Base-by-base conservation (phyloP, 2,888 invertebrate species). In the Lycia hirtaria region DNA sequence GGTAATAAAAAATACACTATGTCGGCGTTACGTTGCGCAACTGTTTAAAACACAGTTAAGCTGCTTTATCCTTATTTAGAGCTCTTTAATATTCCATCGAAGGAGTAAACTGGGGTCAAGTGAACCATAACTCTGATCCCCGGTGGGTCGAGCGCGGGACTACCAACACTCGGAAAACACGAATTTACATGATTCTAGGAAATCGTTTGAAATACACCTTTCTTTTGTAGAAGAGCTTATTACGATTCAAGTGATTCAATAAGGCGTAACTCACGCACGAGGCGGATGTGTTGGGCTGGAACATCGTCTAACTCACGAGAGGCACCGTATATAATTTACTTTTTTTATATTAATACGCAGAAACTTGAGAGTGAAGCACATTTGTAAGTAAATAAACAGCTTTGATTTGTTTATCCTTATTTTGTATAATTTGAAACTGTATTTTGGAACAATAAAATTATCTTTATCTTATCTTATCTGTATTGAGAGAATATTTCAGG, bases 121-220 rank as follows among this genome's bases (percentile, higher is more conserved):
- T 83, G 80, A 81, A 80, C 85, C 85, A 85, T 87, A 85, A 87
- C 77, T 87, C 75, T 76, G 70, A 80, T 79, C 78, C 76, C 65
- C 12, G 10, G 26, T 15, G 38, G 45, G 58, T 43, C 41, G 50
- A 56, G 60, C 14, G 24, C 41, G 26, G 6, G 57, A 69, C 60
- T n/a, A n/a, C n/a, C n/a, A n/a, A n/a, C 69, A 68, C 69, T 75
- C 76, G 76, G 79, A 82, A 80, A 80, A 75, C 74, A 69, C 67
- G 69, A 70, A 80, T 85, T 85, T 83, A 86, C 83, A 83, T 81
- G 77, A 80, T 88, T 86, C 88, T 74, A 74, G 72, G 88, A 85
- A 88, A 78, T 73, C 65, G 75, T 75, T 71, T 80, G 76, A 77
- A 83, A 71, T 73, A 71, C 75, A 74, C 70, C 79, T 78, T 82